A percentile compares a stretch with the other conserved stretches of the same genome.
Evolutionary conservation across 2,113 vertebrate genomes (phyloP).

Genomic region (Mungos mungo): DNA sequence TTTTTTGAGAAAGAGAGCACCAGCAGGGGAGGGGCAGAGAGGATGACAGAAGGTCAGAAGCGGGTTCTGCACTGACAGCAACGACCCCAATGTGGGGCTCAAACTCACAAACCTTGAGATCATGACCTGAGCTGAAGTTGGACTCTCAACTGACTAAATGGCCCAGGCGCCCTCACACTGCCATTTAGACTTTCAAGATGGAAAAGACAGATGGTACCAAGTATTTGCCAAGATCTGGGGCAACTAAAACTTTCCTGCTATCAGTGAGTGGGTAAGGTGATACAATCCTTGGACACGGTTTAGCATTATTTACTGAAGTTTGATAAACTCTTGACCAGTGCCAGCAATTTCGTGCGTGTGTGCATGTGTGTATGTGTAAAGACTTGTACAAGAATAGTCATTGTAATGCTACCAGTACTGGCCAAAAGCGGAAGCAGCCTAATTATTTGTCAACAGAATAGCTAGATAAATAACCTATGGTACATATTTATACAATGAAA

Average conservation of each 20-base stretch:
- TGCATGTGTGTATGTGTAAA: not conserved
- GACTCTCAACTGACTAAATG: too few species aligned
- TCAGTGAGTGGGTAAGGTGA: not conserved
- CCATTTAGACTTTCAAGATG: not conserved
- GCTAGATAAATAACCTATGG: not conserved
- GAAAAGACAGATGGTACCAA: not conserved
- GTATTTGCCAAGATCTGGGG: not conserved
- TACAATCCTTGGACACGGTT: not conserved
- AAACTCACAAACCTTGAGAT: too few species aligned
- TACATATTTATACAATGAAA: not conserved
- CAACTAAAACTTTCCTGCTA: too few species aligned
- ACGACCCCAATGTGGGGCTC: too few species aligned
- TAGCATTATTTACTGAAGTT: not conserved
- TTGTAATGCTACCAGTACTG: not conserved
- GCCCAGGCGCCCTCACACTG: too few species aligned
- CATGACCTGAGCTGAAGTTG: too few species aligned
- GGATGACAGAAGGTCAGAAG: too few species aligned
- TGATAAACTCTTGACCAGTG: not conserved
- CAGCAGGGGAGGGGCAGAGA: too few species aligned
- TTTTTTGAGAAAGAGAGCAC: too few species aligned
- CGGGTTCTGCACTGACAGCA: too few species aligned
- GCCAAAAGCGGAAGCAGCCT: not conserved
- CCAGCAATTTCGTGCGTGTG: not conserved
- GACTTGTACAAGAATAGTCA: not conserved
- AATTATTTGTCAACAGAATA: not conserved